These are phyloP conservation scores for Lontra canadensis DNA, from an alignment of 2,113 vertebrate species.

Conservation along the genomic window DNA sequence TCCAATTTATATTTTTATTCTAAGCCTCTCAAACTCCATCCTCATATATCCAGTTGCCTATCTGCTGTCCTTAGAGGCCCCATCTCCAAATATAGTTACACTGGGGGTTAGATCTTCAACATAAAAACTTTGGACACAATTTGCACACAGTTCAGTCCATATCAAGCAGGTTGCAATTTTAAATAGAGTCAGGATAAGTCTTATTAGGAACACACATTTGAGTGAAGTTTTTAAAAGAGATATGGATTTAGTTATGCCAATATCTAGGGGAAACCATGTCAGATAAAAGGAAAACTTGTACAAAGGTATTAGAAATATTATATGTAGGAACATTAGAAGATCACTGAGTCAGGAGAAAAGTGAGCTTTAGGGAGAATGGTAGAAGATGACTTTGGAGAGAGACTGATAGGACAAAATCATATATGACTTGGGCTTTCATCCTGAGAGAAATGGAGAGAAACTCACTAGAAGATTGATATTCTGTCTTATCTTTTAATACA, in stretches of 20 bases:
- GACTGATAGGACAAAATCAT: neutral
- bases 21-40: neutral
- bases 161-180: neutral
- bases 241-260: neutral
- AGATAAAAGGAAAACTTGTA: neutral
- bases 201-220: neutral
- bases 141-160: neutral
- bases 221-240: neutral
- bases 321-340: neutral
- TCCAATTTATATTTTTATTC: neutral
- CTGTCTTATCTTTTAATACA: neutral
- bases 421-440: neutral
- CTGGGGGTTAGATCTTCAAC: neutral
- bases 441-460: neutral
- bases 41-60: neutral
- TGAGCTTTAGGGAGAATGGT: neutral
- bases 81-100: neutral
- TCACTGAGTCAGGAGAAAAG: neutral
- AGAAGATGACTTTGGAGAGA: neutral
- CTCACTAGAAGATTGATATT: neutral
- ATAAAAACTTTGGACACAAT: neutral
- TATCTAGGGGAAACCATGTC: neutral
- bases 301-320: neutral
- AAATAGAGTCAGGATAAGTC: neutral
- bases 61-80: neutral